Evolutionary conservation across 2,113 vertebrate species (phyloP).

Genomic region (Empidonax alnorum): DNA sequence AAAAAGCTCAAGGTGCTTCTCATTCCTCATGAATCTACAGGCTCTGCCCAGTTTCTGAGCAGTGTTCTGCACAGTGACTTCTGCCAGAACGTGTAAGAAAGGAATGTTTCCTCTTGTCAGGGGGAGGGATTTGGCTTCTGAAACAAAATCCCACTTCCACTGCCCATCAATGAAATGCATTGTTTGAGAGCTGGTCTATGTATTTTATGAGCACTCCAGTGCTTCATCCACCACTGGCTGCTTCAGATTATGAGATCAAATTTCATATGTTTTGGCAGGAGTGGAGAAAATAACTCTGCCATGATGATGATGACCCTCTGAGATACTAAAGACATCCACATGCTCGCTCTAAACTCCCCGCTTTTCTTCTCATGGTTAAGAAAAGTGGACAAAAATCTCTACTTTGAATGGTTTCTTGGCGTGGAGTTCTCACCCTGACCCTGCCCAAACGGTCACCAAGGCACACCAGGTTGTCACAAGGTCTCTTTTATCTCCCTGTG

Average conservation of each 20-base stretch:
- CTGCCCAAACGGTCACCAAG: neutral
- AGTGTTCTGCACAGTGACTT: neutral
- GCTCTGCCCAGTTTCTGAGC: neutral
- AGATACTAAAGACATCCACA: neutral
- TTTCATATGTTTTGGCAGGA: neutral
- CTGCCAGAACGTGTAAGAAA: neutral
- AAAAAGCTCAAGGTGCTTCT: neutral
- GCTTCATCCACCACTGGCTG: neutral
- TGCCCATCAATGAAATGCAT: neutral
- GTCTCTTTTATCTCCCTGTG: neutral
- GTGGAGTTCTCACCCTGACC: neutral
- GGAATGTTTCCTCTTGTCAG: neutral
- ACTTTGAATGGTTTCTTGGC: neutral
- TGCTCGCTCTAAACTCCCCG: neutral
- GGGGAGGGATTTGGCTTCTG: constrained; percentile 27
- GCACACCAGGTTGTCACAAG: neutral
- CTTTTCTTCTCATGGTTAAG: neutral
- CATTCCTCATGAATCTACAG: neutral
- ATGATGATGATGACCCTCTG: rapidly evolving
- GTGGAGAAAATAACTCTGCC: neutral
- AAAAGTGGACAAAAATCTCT: neutral
- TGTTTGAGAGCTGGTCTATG: neutral
- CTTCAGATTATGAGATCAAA: neutral
- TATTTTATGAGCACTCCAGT: neutral
- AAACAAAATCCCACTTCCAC: neutral